phyloP scores from a whole-genome alignment of 2,888 invertebrate species.

The Thumatha senex region DNA sequence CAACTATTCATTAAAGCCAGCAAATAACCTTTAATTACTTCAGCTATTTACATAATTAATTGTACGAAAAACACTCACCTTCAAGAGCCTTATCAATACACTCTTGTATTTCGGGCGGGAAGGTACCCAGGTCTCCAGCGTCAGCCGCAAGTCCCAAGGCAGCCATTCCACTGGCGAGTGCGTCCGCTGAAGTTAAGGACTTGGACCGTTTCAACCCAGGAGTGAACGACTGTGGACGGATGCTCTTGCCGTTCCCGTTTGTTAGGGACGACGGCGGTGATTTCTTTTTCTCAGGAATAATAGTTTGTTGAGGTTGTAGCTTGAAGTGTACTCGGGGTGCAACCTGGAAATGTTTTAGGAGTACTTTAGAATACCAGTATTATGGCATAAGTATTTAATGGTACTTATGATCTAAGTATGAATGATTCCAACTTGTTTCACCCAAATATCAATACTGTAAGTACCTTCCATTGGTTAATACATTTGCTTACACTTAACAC shows the following conservation, averaged over 20 bases:
- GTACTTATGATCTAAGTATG: not conserved
- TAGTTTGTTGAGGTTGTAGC: conserved; percentile 71
- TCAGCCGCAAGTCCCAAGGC: conserved; percentile 87
- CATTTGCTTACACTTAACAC: no score
- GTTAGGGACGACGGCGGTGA: conserved; percentile 70
- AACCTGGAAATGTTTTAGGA: conserved; percentile 48
- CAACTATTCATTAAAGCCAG: no score
- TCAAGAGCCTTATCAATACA: conserved; percentile 90
- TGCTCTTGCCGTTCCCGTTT: conserved; percentile 73
- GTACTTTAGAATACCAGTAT: not conserved
- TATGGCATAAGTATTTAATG: not conserved
- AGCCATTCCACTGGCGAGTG: conserved; percentile 86
- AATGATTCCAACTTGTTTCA: not conserved
- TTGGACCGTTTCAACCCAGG: conserved; percentile 90
- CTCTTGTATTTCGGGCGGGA: conserved; percentile 88
- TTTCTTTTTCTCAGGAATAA: conserved; percentile 74
- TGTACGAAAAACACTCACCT: conserved; percentile 64
- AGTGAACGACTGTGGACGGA: conserved; percentile 70
- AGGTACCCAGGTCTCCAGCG: conserved; percentile 89
- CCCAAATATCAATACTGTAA: not conserved
- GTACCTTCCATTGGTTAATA: no score
- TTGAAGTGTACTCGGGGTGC: conserved; percentile 85
- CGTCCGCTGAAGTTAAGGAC: conserved; percentile 91
- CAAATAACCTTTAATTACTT: no score
- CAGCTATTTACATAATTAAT: no score